phyloP scores from a whole-genome alignment of 2,113 vertebrate species.

The Pseudorhombus dupliciocellatus region DNA sequence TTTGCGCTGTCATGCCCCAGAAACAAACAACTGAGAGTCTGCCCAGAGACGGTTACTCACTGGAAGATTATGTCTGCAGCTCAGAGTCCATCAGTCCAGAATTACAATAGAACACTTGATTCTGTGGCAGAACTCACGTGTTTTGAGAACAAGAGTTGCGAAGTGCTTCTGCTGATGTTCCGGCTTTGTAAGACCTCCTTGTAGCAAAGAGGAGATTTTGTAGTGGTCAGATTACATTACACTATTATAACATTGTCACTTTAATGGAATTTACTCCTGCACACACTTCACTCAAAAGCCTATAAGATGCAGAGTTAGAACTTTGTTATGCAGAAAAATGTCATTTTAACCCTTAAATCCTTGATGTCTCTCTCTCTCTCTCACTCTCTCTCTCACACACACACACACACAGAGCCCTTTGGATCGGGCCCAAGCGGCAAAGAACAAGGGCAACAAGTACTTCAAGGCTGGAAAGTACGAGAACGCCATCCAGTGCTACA shows the following conservation, averaged over 20 bases:
- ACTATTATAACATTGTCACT: no score
- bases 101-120: not conserved
- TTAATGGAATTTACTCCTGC: not conserved
- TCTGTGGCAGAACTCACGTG: no score
- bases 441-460: slow-evolving; percentile 99
- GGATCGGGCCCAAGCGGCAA: slow-evolving; percentile 93
- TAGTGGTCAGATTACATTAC: no score
- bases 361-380: not conserved
- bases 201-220: no score
- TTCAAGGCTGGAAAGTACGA: slow-evolving; percentile 98
- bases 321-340: not conserved
- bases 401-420: slow-evolving; percentile 85
- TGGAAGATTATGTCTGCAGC: not conserved
- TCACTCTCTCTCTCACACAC: slow-evolving; percentile 25
- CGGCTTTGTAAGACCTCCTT: no score
- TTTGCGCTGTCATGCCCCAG: not conserved
- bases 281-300: not conserved
- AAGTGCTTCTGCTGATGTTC: no score
- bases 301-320: not conserved
- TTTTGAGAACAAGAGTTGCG: no score
- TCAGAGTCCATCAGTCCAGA: no score
- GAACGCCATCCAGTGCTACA: slow-evolving; percentile 97
- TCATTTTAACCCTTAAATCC: not conserved
- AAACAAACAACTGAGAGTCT: not conserved
- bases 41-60: not conserved